Conservation (phyloP, 2,113 vertebrate genomes). For the Ctenodactylus gundi region DNA sequence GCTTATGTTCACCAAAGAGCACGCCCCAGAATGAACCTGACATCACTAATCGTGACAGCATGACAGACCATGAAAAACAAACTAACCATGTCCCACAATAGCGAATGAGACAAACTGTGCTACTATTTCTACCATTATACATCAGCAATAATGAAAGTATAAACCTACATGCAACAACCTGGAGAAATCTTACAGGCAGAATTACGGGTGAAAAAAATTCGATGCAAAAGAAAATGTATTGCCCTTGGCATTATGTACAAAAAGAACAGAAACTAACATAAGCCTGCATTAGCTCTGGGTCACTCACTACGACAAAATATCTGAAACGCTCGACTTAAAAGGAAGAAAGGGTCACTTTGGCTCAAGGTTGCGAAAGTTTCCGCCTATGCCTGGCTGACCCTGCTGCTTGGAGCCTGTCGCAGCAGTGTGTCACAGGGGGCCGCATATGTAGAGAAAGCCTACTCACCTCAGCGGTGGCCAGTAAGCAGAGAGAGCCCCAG, state of each 20-base stretch:
- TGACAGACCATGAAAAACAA: slow-evolving; percentile 40
- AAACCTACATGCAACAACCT: background rate
- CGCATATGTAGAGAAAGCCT: background rate
- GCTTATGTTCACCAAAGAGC: background rate
- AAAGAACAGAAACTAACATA: background rate
- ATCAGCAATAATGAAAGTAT: background rate
- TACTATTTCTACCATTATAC: background rate
- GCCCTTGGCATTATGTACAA: background rate
- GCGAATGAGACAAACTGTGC: background rate
- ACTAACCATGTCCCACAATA: background rate
- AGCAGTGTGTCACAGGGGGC: background rate
- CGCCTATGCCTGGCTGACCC: background rate
- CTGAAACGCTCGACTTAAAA: background rate
- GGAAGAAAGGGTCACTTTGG: background rate
- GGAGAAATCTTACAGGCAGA: background rate
- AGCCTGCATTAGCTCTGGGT: background rate
- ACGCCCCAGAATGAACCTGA: background rate
- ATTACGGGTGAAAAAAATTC: background rate
- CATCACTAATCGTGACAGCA: background rate
- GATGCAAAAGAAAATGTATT: background rate
- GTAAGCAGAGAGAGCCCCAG: background rate
- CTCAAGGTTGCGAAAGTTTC: background rate
- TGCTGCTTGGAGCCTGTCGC: background rate
- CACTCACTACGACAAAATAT: background rate
- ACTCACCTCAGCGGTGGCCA: background rate